Base-by-base conservation (phyloP, 2,797 vertebrate genomes). In the Takifugu ocellatus region DNA sequence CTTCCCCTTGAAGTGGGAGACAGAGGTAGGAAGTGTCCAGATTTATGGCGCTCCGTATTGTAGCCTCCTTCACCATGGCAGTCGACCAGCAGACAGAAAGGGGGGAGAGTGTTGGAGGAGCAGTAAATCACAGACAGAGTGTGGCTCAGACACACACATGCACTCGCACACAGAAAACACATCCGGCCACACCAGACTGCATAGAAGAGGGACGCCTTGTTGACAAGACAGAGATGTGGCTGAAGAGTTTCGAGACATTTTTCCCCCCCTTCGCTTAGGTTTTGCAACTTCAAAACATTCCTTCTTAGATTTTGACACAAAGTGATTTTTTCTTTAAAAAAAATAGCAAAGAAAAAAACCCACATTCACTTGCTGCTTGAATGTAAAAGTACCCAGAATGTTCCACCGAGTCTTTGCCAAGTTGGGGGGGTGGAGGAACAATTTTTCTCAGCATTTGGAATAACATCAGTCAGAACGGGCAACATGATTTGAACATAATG, bases 1-100 rank as follows among this genome's bases (percentile, higher is more conserved):
- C 83, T 84, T 90, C 79, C 85, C 89, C 87, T 91, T 91, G 85
- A 92, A 90, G 89, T 87, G 55, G 72, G 62, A 91, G 89, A 91
- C 88, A 90, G 88, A 76, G 77, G 81, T 90, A 90, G 89, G 90
- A 91, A 93, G 89, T 82, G 87, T 88, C 65, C 80, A 90, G 87
- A 93, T 92, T 92, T 92, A 93, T 90, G 87, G 80, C 36, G 54
- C 74, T 69, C 46, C 42, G 56, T 73, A 64, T 77, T 82, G 83
- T 81, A 74, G 79, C 73, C 68, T 68, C 82, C 80, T 91, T 87
- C 72, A 70, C 87, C 65, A 16, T 87, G 81, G 85, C 71, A 57
- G 83, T 83, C 82, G 83, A 88, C 86, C 83, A 85, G 84, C 76
- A 85, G 83, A 85, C 75, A 66, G 72, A 77, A 79, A 82, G 78